phyloP scores from a whole-genome alignment of 2,797 vertebrate genomes.

The Poecile montanus region DNA sequence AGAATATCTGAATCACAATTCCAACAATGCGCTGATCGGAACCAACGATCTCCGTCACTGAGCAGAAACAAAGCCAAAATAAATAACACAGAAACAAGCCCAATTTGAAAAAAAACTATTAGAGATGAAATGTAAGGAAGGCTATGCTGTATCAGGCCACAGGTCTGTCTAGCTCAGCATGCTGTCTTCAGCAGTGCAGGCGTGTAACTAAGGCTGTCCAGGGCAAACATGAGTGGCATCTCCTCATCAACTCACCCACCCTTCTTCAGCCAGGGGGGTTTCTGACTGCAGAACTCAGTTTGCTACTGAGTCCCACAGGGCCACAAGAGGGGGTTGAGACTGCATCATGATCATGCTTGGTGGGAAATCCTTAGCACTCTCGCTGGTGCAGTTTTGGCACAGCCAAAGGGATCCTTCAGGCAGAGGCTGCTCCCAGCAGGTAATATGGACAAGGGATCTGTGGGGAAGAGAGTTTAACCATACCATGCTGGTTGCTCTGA shows the following conservation, averaged over 20 bases:
- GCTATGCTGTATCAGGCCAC: neutral
- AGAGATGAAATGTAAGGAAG: neutral
- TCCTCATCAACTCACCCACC: neutral
- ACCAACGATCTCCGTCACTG: constrained; percentile 95
- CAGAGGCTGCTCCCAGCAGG: neutral
- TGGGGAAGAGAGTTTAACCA: neutral
- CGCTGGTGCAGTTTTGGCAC: neutral
- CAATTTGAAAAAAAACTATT: neutral
- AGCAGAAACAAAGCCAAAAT: constrained; percentile 50
- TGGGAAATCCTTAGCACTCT: neutral
- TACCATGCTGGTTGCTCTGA: neutral
- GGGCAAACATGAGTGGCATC: rapidly evolving
- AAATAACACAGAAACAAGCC: neutral
- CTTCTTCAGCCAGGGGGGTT: neutral
- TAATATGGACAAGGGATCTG: neutral
- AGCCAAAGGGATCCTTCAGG: neutral
- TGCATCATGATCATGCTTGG: neutral
- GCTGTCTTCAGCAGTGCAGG: neutral
- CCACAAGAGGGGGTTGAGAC: neutral
- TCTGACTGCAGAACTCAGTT: neutral
- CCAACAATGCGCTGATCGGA: constrained; percentile 90
- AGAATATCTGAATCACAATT: constrained; percentile 91
- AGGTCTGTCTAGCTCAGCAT: neutral
- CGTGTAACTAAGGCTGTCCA: neutral
- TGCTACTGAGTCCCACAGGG: neutral